phyloP scores from a whole-genome alignment of 35 echinoderm and acorn worm species.

The Chiridota heheva region DNA sequence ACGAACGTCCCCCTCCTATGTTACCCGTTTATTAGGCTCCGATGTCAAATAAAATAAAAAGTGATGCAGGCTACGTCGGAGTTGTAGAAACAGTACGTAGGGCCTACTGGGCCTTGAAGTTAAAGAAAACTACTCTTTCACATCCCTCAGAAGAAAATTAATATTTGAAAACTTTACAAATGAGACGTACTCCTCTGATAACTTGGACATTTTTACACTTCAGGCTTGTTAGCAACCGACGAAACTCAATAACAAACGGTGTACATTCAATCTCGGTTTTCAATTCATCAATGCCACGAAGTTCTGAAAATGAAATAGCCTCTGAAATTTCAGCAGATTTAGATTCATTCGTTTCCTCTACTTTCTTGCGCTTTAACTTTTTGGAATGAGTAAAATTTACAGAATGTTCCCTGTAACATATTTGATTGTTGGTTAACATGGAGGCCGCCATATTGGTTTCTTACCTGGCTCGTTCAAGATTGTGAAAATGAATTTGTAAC shows the following conservation, averaged over 20 bases:
- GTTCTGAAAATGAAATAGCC: too few species aligned
- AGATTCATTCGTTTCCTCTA: too few species aligned
- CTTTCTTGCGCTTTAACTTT: too few species aligned
- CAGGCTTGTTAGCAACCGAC: slow-evolving; percentile 48
- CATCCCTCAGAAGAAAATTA: background rate
- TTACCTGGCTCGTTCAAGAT: too few species aligned
- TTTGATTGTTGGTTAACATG: too few species aligned
- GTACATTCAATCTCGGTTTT: too few species aligned
- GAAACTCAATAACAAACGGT: slow-evolving; percentile 56
- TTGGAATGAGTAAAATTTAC: too few species aligned
- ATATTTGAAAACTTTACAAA: background rate
- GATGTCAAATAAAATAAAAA: background rate
- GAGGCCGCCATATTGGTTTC: too few species aligned
- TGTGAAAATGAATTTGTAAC: too few species aligned
- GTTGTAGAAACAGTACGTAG: background rate
- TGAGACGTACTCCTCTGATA: slow-evolving; percentile 49
- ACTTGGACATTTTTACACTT: slow-evolving; percentile 51
- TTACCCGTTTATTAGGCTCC: background rate
- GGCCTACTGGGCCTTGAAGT: background rate
- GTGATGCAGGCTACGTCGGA: background rate
- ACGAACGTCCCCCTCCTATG: background rate
- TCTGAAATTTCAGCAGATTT: too few species aligned
- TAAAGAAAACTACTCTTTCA: background rate
- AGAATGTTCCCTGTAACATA: too few species aligned
- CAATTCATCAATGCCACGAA: too few species aligned